Evolutionary conservation across 2,888 invertebrate species (phyloP).

Genomic region (Pristionchus mayeri): DNA sequence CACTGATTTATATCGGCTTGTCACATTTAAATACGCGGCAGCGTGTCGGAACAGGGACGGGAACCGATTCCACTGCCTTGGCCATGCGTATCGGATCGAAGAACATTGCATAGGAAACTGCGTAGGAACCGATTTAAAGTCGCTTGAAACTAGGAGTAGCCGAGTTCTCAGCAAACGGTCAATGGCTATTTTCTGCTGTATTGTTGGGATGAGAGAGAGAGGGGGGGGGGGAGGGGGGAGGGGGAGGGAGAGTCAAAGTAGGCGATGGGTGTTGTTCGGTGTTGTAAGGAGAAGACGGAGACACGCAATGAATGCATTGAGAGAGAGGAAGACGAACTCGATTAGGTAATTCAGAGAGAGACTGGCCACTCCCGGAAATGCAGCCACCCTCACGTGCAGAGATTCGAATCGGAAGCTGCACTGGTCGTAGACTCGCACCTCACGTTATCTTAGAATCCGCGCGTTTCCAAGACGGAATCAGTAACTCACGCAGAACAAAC

Average conservation of each 20-base stretch:
- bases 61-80: constrained; percentile 26
- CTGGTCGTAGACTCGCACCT: no score
- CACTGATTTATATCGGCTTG: constrained; percentile 16
- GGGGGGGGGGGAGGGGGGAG: neutral
- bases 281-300: constrained; percentile 28
- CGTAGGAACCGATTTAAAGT: neutral
- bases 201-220: neutral
- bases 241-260: neutral
- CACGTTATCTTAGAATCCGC: neutral
- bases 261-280: neutral
- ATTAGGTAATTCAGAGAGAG: neutral
- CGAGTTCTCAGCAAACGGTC: neutral
- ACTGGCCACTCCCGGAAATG: neutral
- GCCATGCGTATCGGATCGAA: constrained; percentile 9
- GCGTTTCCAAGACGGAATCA: neutral
- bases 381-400: neutral
- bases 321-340: neutral
- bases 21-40: constrained; percentile 12
- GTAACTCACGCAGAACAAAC: neutral
- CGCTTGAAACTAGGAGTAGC: neutral
- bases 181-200: neutral
- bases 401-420: constrained; percentile 3
- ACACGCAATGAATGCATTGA: neutral
- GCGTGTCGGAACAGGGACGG: constrained; percentile 12
- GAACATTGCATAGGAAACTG: neutral